A percentile compares a stretch with the other conserved stretches of the same genome.
Evolutionary conservation across 2,888 invertebrate genomes (phyloP).

Genomic region (Rutpela maculata): DNA sequence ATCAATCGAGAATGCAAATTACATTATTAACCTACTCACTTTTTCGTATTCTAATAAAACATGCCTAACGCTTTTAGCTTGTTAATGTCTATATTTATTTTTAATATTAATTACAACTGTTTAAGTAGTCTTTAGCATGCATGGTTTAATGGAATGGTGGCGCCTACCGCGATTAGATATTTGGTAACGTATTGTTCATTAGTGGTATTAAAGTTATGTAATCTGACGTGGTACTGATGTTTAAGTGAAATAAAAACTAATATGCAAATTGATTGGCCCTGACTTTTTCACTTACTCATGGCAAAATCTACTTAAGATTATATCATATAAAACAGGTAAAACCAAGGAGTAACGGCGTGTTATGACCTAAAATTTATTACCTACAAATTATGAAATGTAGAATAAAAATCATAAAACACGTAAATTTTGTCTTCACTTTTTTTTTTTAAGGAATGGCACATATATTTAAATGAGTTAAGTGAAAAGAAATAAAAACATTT

Average conservation of each 20-base stretch:
- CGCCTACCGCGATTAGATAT: constrained; percentile 3
- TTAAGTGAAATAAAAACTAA: neutral
- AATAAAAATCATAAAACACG: no score
- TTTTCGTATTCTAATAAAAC: constrained; percentile 9
- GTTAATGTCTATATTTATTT: constrained; percentile 24
- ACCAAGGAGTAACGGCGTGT: no score
- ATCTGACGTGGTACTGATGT: neutral
- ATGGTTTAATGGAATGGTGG: neutral
- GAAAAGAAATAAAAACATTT: no score
- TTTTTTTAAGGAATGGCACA: no score
- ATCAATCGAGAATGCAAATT: constrained; percentile 27
- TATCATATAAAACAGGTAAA: no score
- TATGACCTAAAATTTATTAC: no score
- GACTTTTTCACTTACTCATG: no score
- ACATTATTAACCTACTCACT: constrained; percentile 22
- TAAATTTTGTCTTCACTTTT: no score
- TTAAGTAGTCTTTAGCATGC: constrained; percentile 13
- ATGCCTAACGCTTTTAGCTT: neutral
- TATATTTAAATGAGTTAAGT: no score
- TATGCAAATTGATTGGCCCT: no score
- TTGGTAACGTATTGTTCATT: neutral
- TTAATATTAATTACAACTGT: constrained; percentile 11
- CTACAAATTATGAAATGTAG: no score
- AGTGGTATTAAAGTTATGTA: constrained; percentile 8
- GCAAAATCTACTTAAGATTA: no score